phyloP scores from a whole-genome alignment of 2,888 invertebrate species.

The Chironomus riparius region DNA sequence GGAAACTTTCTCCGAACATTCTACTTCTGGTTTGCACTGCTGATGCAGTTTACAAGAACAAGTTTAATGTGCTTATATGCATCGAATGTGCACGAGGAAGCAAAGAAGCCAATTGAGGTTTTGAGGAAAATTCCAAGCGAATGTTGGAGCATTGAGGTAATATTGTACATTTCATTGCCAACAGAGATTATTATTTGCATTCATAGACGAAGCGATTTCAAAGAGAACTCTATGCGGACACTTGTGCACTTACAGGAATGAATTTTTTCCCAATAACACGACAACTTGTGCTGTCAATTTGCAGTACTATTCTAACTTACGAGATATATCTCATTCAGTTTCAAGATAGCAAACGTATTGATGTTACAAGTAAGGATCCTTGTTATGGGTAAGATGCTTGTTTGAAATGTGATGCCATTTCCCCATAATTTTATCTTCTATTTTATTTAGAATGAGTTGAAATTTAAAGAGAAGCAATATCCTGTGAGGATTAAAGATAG shows the following conservation, averaged over 20 bases:
- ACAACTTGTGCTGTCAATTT: conserved; percentile 44
- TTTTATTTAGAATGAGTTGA: too few species aligned
- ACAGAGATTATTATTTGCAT: background rate
- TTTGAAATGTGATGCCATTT: background rate
- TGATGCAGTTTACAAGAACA: background rate
- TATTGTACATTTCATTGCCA: background rate
- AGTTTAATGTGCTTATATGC: conserved; percentile 46
- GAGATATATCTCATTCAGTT: background rate
- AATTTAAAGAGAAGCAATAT: too few species aligned
- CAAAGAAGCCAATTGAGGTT: conserved; percentile 40
- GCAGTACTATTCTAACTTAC: conserved; percentile 46
- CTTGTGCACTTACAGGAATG: conserved; percentile 50
- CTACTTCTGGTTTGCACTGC: background rate
- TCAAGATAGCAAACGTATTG: background rate
- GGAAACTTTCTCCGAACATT: background rate
- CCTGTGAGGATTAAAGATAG: too few species aligned
- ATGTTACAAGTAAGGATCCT: background rate
- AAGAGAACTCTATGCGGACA: conserved; percentile 48
- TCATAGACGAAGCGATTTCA: conserved; percentile 45
- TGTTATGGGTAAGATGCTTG: background rate
- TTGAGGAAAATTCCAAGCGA: conserved; percentile 44
- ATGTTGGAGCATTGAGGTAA: conserved; percentile 38
- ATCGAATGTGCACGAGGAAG: conserved; percentile 49
- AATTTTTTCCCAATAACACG: conserved; percentile 49
- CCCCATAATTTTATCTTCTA: too few species aligned